Base-by-base conservation (phyloP, 2,113 vertebrate genomes). In the Crotophaga sulcirostris region DNA sequence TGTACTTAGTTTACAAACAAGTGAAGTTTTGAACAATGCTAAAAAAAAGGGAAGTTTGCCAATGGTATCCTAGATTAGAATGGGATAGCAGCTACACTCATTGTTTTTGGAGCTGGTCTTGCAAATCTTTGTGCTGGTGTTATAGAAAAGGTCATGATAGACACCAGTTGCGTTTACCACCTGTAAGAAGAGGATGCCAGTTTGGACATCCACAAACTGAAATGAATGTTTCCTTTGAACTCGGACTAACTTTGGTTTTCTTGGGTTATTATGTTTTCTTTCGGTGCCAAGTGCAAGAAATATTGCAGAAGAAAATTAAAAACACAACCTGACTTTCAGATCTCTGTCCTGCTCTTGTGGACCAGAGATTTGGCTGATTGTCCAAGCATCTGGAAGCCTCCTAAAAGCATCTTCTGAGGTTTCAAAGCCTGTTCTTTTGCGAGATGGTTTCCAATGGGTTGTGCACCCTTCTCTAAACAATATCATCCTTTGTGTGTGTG, bases 281-380 rank as follows among this genome's bases (percentile, higher is more conserved):
- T 62, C 55, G 40, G 36, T 74, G 78, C 26, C 76, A 78, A 96
- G 42, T 86, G n/a, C 64, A 93, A 90, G 86, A 92, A 36, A 70
- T 68, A 82, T 38, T 72, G 56, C 38, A 84, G 73, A 47, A 90
- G 60, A 93, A 94, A 96, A 96, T 89, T 90, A 54, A 92, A 94
- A 96, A 86, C 76, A 86, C n/a, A 47, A 60, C 18, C 26, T 60
- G 34, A 7, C 69, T 55, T 66, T 64, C 52, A 86, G 44, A 93
- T 95, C 40, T 89, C 9, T 19, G 49, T 88, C 49, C 52, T 92
- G 52, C 40, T 75, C 54, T 90, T 76, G 60, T 84, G 59, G 56
- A 84, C 69, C 73, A 93, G 88, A 94, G 64, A 86, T 95, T 93
- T 96, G 79, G 83, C 90, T 92, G 66, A 45, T 28, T 72, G 75